phyloP scores from a whole-genome alignment of 2,888 invertebrate species.

The Icerya purchasi region DNA sequence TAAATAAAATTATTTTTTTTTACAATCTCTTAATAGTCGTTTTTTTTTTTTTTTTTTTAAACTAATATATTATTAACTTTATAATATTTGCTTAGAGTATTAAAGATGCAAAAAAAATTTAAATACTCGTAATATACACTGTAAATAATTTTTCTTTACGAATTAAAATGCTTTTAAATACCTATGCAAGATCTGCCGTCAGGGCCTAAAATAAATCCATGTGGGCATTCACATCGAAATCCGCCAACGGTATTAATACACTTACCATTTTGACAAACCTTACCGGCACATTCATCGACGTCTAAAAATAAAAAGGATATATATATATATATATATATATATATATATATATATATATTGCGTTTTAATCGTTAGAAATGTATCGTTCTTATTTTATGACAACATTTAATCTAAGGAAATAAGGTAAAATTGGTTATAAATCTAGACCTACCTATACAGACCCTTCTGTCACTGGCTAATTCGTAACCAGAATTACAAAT shows the following conservation, averaged over 20 bases:
- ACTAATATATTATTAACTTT: neutral
- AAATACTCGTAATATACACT: neutral
- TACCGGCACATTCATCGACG: conserved; percentile 41
- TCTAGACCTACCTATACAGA: conserved; percentile 33
- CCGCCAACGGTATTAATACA: conserved; percentile 48
- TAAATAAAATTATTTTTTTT: too few species aligned
- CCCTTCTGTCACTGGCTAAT: conserved; percentile 37
- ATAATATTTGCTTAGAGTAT: neutral
- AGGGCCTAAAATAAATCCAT: conserved; percentile 44
- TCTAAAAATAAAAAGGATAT: conserved; percentile 28
- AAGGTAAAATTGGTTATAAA: too few species aligned
- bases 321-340: too few species aligned
- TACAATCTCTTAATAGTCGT: too few species aligned
- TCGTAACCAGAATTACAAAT: conserved; percentile 44
- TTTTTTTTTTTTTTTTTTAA: too few species aligned
- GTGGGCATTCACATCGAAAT: conserved; percentile 43
- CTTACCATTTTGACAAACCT: conserved; percentile 41
- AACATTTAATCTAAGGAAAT: too few species aligned
- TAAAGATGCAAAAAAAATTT: neutral
- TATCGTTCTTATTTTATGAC: too few species aligned
- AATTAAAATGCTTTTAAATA: conserved; percentile 23
- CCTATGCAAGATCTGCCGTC: conserved; percentile 60
- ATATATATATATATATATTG: too few species aligned
- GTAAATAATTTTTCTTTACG: neutral
- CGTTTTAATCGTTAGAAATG: too few species aligned